phyloP scores from a whole-genome alignment of 2,888 invertebrate species.

The Cacoxenus indagator region DNA sequence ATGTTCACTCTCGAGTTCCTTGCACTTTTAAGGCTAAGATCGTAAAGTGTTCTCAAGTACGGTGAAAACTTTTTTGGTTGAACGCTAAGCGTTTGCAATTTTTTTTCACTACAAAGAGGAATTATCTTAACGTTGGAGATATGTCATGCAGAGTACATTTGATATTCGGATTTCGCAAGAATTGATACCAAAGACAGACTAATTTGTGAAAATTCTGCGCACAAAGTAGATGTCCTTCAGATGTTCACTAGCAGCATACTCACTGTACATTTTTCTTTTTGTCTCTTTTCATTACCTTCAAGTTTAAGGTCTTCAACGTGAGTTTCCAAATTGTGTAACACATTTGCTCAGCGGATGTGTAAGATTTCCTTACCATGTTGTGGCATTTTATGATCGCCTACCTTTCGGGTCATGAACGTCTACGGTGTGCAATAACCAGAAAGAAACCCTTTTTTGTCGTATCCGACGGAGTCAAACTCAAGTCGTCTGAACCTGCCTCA shows the following conservation, averaged over 20 bases:
- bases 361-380: conserved; percentile 10
- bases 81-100: no score
- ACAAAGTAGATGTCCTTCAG: no score
- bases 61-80: no score
- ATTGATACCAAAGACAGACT: no score
- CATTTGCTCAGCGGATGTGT: conserved; percentile 11
- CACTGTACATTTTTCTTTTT: neutral
- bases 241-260: no score
- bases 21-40: conserved; percentile 18
- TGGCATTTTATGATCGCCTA: neutral
- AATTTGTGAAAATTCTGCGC: no score
- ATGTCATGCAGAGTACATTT: no score
- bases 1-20: conserved; percentile 2
- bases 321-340: conserved; percentile 55
- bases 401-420: neutral
- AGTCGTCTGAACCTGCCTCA: neutral
- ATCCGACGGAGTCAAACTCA: neutral
- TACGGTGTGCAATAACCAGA: no score
- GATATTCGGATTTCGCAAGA: neutral
- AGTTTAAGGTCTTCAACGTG: conserved; percentile 41
- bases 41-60: neutral
- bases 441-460: neutral
- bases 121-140: no score
- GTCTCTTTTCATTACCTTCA: no score
- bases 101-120: no score